These are phyloP conservation scores for Urocolius indicus DNA, from an alignment of 2,113 vertebrate species.

Conservation along the genomic window DNA sequence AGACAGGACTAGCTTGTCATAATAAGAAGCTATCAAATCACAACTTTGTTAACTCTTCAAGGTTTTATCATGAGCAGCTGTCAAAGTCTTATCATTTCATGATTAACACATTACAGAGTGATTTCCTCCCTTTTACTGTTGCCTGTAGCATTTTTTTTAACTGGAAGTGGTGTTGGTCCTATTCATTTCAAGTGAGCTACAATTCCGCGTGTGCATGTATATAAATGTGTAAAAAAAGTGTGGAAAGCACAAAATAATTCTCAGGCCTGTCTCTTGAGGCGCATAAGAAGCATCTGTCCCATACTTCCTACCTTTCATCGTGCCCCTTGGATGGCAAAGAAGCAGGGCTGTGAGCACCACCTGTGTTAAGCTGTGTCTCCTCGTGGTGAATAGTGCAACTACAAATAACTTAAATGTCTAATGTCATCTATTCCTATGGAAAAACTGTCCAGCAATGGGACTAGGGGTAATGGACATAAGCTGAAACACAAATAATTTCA, in stretches of 20 bases:
- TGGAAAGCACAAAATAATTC: background rate
- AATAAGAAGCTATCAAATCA: slow-evolving; percentile 72
- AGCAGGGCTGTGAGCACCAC: background rate
- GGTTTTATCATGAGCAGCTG: slow-evolving; percentile 64
- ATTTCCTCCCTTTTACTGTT: slow-evolving; percentile 72
- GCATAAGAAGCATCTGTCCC: background rate
- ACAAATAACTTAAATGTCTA: background rate
- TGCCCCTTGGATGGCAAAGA: background rate
- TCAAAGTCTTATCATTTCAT: slow-evolving; percentile 69
- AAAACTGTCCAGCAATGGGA: background rate
- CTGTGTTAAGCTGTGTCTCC: background rate
- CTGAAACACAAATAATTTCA: no score
- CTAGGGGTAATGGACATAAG: no score
- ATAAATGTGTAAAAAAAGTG: background rate
- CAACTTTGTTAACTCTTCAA: slow-evolving; percentile 27
- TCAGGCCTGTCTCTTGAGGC: background rate
- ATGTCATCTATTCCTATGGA: background rate
- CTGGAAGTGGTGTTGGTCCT: slow-evolving; percentile 21
- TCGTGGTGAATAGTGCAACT: background rate
- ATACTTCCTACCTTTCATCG: accelerated
- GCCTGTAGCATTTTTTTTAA: slow-evolving; percentile 25
- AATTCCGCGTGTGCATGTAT: background rate
- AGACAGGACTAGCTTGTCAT: slow-evolving; percentile 65
- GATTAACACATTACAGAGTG: slow-evolving; percentile 74
- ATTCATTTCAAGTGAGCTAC: slow-evolving; percentile 45